Conservation (phyloP, 2,888 invertebrate species). For the Andrena dorsata region DNA sequence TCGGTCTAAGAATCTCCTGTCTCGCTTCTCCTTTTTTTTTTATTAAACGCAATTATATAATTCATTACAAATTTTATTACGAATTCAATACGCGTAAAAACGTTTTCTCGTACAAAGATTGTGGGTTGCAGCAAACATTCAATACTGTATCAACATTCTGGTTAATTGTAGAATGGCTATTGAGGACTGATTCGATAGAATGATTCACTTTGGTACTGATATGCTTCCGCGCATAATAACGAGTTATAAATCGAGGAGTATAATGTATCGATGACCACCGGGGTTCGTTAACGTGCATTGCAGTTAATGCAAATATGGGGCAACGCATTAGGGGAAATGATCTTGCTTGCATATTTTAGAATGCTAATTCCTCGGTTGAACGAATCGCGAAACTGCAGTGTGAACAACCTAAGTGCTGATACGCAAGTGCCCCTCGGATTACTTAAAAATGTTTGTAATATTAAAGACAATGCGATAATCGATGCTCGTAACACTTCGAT, state of each 20-base stretch:
- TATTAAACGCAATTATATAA: slow-evolving; percentile 25
- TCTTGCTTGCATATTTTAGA: slow-evolving; percentile 1
- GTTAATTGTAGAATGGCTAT: slow-evolving; percentile 5
- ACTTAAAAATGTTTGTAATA: neutral
- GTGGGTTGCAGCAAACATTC: slow-evolving; percentile 14
- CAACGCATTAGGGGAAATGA: neutral
- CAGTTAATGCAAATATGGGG: slow-evolving; percentile 30
- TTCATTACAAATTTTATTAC: slow-evolving; percentile 17
- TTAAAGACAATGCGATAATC: neutral
- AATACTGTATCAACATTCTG: slow-evolving; percentile 23
- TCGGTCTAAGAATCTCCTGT: neutral
- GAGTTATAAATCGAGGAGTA: slow-evolving; percentile 24
- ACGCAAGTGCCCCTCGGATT: neutral
- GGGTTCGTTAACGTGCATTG: neutral
- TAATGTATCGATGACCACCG: slow-evolving; percentile 9
- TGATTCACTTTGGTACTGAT: slow-evolving; percentile 41
- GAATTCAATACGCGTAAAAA: slow-evolving; percentile 9
- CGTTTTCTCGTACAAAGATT: slow-evolving; percentile 28
- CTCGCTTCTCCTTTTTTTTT: neutral
- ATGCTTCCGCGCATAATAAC: slow-evolving; percentile 36
- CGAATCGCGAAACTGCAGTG: neutral
- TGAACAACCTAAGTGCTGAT: neutral
- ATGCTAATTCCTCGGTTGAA: slow-evolving; percentile 1
- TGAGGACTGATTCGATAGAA: slow-evolving; percentile 32
- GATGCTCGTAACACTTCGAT: slow-evolving; percentile 13